Conservation (phyloP, 2,797 vertebrate species). For the Gallinago stenura region DNA sequence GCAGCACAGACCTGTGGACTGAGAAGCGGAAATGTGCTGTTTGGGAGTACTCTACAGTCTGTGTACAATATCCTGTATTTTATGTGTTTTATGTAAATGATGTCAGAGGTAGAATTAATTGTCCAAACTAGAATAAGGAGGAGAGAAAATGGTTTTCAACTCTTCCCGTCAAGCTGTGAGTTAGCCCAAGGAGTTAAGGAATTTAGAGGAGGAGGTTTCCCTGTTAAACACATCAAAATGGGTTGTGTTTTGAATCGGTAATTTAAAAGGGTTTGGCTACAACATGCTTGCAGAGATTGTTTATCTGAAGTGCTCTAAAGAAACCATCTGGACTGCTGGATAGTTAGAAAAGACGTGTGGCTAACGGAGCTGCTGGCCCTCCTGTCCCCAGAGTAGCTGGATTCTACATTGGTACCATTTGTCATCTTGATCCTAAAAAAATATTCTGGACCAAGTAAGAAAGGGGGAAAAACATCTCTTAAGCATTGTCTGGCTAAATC, state of each 20-base stretch:
- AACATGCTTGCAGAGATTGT: background rate
- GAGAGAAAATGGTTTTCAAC: background rate
- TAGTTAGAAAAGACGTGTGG: accelerated
- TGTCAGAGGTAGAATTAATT: background rate
- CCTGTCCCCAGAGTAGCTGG: background rate
- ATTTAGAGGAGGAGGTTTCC: background rate
- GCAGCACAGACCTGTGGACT: background rate
- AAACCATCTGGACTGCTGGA: background rate
- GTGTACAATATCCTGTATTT: background rate
- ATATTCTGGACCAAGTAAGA: background rate
- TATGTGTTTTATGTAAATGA: background rate
- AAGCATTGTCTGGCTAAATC: background rate
- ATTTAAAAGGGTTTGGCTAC: background rate
- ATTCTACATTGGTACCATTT: background rate
- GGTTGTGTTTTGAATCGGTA: background rate
- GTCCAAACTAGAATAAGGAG: background rate
- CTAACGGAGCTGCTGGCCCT: background rate
- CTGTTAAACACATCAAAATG: background rate
- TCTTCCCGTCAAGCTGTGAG: background rate
- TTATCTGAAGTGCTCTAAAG: background rate
- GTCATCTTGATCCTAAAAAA: background rate
- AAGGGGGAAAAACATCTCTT: background rate
- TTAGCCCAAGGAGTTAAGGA: background rate
- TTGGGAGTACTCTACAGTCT: background rate
- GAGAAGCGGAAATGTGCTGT: background rate